Evolutionary conservation across 2,113 vertebrate species (phyloP).

Genomic region (Odobenus rosmarus): DNA sequence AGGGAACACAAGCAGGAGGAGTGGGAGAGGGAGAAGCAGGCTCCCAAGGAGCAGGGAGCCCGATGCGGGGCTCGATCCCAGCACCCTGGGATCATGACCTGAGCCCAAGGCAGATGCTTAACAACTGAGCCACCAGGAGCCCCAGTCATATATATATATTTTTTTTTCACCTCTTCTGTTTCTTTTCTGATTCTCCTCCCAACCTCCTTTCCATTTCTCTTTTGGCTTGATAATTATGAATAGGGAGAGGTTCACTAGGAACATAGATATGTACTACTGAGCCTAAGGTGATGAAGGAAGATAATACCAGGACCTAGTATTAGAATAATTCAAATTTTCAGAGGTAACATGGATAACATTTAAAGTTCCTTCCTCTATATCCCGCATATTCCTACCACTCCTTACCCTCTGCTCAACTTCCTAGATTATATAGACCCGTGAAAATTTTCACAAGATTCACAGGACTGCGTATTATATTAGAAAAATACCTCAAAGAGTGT

Average conservation of each 20-base stretch:
- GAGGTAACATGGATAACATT: neutral
- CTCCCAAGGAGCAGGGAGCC: no score
- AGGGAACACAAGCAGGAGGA: no score
- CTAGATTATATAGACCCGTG: conserved; percentile 11
- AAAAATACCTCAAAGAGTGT: neutral
- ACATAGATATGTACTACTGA: neutral
- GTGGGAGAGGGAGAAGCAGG: no score
- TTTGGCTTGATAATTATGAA: neutral
- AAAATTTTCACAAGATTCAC: neutral
- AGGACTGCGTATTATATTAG: neutral
- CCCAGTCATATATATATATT: no score
- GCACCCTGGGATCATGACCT: no score
- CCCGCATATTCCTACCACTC: neutral
- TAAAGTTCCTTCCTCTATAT: neutral
- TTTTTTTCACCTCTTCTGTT: neutral
- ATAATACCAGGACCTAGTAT: neutral
- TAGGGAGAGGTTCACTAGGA: neutral
- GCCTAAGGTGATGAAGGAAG: neutral
- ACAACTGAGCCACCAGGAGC: no score
- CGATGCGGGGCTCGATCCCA: no score
- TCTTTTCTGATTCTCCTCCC: neutral
- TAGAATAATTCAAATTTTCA: conserved; percentile 8
- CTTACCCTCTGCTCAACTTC: neutral
- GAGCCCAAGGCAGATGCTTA: no score
- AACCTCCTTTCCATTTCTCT: neutral